These are phyloP conservation scores for Carlito syrichta DNA, from an alignment of 2,113 vertebrate genomes.

Conservation along the genomic window DNA sequence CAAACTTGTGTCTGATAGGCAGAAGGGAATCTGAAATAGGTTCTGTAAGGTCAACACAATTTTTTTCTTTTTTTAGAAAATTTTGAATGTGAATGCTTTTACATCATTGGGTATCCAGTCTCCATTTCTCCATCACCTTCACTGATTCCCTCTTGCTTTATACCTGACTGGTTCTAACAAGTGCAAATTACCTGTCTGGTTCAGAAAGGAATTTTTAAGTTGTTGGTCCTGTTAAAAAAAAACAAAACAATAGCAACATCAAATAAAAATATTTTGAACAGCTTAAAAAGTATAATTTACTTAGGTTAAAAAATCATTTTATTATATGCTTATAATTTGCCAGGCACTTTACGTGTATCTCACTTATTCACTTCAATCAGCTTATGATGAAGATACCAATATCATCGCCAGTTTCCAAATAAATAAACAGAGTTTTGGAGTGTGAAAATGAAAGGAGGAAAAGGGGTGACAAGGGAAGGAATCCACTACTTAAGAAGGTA, in stretches of 20 bases:
- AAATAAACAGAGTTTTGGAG: background rate
- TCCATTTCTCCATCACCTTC: background rate
- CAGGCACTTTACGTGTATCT: background rate
- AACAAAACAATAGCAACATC: background rate
- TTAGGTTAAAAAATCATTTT: background rate
- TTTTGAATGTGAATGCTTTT: background rate
- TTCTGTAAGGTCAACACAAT: background rate
- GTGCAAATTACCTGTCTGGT: background rate
- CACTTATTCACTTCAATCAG: background rate
- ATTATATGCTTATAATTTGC: background rate
- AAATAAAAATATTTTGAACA: background rate
- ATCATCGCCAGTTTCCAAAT: background rate
- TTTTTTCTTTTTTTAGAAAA: background rate
- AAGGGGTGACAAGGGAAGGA: background rate
- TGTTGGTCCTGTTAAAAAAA: background rate
- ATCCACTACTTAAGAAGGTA: background rate
- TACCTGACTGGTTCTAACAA: background rate
- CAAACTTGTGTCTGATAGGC: background rate
- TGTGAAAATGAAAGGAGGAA: background rate
- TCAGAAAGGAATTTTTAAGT: background rate
- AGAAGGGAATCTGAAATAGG: background rate
- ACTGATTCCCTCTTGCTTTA: background rate
- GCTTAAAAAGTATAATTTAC: background rate
- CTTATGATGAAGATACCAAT: background rate
- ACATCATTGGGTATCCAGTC: background rate